Evolutionary conservation across 2,113 vertebrate species (phyloP).

Genomic region (Cygnus atratus): DNA sequence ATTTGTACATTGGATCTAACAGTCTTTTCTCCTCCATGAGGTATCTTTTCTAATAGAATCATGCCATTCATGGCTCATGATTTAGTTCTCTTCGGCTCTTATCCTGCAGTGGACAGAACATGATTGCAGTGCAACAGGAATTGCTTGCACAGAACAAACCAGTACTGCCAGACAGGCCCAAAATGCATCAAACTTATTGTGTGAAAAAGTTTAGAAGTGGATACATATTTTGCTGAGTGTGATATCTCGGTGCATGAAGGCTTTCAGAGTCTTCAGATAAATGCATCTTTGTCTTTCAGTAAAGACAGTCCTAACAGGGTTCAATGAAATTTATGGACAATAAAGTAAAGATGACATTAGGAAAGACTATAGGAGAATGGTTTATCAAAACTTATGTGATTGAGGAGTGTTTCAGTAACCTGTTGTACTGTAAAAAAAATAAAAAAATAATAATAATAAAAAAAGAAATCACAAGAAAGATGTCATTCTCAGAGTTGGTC

Average conservation of each 20-base stretch:
- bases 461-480: slow-evolving; percentile 47
- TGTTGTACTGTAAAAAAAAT: slow-evolving; percentile 46
- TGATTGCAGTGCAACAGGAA: neutral
- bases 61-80: slow-evolving; percentile 18
- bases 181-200: neutral
- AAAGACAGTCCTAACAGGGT: slow-evolving; percentile 62
- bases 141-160: neutral
- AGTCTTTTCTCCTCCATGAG: slow-evolving; percentile 25
- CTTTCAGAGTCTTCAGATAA: slow-evolving; percentile 34
- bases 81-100: slow-evolving; percentile 36
- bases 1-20: slow-evolving; percentile 46
- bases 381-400: slow-evolving; percentile 46
- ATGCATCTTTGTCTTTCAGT: slow-evolving; percentile 49
- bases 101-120: neutral
- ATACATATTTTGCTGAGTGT: slow-evolving; percentile 19
- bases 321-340: slow-evolving; percentile 68
- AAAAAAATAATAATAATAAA: slow-evolving; percentile 20
- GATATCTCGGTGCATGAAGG: neutral
- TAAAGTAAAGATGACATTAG: slow-evolving; percentile 53
- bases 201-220: slow-evolving; percentile 20
- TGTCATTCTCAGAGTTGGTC: slow-evolving; percentile 14
- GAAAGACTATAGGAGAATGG: slow-evolving; percentile 41
- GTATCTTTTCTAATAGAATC: slow-evolving; percentile 58
- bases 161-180: neutral
- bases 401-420: slow-evolving; percentile 28